phyloP scores from a whole-genome alignment of 2,797 vertebrate genomes.

The Gymnopithys bicolor region DNA sequence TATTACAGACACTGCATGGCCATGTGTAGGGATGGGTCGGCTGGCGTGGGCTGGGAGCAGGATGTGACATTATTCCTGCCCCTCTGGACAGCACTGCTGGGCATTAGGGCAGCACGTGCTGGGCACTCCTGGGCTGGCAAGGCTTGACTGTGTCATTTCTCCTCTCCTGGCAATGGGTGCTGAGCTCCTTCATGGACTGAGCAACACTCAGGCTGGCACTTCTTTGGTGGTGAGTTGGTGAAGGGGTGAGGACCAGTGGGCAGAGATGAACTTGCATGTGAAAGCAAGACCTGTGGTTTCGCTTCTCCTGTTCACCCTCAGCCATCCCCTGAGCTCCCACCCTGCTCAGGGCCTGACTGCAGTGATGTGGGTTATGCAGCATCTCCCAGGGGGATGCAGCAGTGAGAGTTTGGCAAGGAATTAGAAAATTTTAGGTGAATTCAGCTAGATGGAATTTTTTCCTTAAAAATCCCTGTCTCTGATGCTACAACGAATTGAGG shows the following conservation, averaged over 20 bases:
- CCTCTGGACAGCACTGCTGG: rapidly evolving
- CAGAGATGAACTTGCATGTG: neutral
- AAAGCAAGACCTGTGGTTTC: neutral
- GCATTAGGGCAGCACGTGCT: rapidly evolving
- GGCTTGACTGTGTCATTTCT: neutral
- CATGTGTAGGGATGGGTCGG: neutral
- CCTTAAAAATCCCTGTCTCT: neutral
- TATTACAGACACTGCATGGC: neutral
- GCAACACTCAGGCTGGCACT: neutral
- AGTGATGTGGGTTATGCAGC: neutral
- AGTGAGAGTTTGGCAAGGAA: neutral
- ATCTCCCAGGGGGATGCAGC: neutral
- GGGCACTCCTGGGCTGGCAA: neutral
- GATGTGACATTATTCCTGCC: neutral
- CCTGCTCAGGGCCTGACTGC: neutral
- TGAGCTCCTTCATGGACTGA: neutral
- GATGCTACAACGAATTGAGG: neutral
- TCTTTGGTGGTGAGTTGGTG: neutral
- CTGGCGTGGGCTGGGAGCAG: neutral
- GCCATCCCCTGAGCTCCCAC: neutral
- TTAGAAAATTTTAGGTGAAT: neutral
- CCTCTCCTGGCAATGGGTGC: neutral
- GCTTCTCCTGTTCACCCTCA: neutral
- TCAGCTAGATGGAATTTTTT: neutral
- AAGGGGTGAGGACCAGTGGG: neutral